phyloP scores from a whole-genome alignment of 2,888 invertebrate genomes.

The Agrochola lota region DNA sequence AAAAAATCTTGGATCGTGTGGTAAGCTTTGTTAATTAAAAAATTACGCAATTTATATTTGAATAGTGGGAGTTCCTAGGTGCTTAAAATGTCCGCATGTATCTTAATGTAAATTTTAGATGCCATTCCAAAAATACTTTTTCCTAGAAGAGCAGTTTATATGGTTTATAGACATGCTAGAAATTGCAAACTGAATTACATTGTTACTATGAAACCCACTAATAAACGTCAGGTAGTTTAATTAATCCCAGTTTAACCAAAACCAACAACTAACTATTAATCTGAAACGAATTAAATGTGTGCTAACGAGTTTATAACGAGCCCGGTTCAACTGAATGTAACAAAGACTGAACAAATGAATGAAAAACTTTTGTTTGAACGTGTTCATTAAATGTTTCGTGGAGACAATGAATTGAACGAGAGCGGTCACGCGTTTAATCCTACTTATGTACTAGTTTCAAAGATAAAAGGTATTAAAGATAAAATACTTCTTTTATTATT shows the following conservation, averaged over 20 bases:
- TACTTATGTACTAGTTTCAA: not conserved
- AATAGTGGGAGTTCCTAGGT: no score
- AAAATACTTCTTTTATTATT: not conserved
- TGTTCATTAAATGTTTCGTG: slow-evolving; percentile 50
- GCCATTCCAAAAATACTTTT: no score
- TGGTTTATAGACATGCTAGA: no score
- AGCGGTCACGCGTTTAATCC: not conserved
- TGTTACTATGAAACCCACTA: not conserved
- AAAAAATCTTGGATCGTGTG: no score
- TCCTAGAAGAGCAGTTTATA: no score
- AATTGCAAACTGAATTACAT: not conserved
- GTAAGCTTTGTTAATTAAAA: no score
- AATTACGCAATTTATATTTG: no score
- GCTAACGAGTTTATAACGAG: slow-evolving; percentile 52
- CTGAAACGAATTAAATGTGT: slow-evolving; percentile 29
- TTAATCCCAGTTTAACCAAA: slow-evolving; percentile 26
- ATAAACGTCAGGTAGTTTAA: slow-evolving; percentile 32
- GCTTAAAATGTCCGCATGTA: no score
- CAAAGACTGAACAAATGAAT: slow-evolving; percentile 31
- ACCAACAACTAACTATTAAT: slow-evolving; percentile 31
- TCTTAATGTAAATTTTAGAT: no score
- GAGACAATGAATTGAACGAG: slow-evolving; percentile 15
- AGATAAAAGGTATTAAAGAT: not conserved
- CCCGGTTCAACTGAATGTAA: slow-evolving; percentile 10
- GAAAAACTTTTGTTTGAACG: slow-evolving; percentile 42